A percentile compares a stretch with the other conserved stretches of the same genome.
Evolutionary conservation across 2,888 invertebrate species (phyloP).

Genomic region (Conops quadrifasciatus): DNA sequence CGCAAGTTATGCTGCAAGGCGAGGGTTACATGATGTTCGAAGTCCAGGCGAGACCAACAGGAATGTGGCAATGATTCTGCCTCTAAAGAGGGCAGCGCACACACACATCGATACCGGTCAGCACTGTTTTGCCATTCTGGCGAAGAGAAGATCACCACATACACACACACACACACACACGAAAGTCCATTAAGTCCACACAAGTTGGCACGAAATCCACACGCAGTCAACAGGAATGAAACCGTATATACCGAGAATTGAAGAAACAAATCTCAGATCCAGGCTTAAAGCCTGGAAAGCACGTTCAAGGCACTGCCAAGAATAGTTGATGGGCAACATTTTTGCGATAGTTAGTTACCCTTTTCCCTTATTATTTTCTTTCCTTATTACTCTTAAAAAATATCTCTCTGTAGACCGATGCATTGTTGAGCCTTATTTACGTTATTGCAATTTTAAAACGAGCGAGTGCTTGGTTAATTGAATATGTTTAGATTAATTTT

Average conservation of each 20-base stretch:
- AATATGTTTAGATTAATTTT: too few relatives aligned
- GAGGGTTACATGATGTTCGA: conserved; percentile 10
- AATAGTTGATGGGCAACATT: conserved; percentile 61
- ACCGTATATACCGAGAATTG: conserved; percentile 4
- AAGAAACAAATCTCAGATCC: conserved; percentile 25
- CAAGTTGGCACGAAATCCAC: neutral
- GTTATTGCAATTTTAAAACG: neutral
- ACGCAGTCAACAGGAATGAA: conserved; percentile 15
- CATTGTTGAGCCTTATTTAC: neutral
- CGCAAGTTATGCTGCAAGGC: conserved; percentile 32
- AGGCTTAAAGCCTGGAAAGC: conserved; percentile 17
- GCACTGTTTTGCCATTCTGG: neutral
- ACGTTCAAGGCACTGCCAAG: conserved; percentile 19
- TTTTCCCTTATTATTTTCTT: conserved; percentile 42
- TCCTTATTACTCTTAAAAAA: conserved; percentile 36
- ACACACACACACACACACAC: too few relatives aligned
- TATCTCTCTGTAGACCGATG: neutral
- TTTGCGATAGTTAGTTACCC: conserved; percentile 41
- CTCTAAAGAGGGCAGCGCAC: conserved; percentile 17
- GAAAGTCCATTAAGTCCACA: neutral
- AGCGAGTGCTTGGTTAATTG: conserved; percentile 12
- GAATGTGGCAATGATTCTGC: conserved; percentile 23
- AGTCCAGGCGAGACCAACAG: conserved; percentile 22
- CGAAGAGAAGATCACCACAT: conserved; percentile 17
- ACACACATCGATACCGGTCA: conserved; percentile 11